Conservation (phyloP, 2,888 invertebrate genomes). For the Ligdia adustata region DNA sequence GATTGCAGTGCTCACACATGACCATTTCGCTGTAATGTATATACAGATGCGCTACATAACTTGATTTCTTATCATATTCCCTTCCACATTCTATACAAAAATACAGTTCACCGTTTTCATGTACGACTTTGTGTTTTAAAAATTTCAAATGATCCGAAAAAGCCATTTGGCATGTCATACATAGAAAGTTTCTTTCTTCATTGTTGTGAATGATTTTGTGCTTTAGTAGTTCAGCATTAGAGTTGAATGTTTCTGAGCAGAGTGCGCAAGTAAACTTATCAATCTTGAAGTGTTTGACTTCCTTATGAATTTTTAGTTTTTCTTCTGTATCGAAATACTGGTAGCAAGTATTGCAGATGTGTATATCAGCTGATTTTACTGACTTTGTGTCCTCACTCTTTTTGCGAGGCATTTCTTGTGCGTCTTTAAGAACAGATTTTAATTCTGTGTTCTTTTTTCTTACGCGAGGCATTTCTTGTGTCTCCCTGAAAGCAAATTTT, state of each 20-base stretch:
- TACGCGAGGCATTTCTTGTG: no score
- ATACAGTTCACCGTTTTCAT: conserved; percentile 14
- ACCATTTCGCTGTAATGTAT: not conserved
- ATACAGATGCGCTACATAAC: not conserved
- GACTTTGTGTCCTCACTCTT: no score
- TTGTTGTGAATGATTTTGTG: conserved; percentile 40
- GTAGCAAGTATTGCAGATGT: conserved; percentile 15
- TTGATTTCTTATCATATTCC: not conserved
- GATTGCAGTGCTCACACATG: not conserved
- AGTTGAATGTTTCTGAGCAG: conserved; percentile 37
- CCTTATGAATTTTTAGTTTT: conserved; percentile 29
- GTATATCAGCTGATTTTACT: no score
- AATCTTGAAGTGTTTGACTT: conserved; percentile 6
- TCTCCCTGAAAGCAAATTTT: no score
- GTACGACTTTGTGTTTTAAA: conserved; percentile 36
- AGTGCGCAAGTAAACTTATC: conserved; percentile 36
- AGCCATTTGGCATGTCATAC: conserved; percentile 39
- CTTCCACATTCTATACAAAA: conserved; percentile 42
- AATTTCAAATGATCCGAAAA: conserved; percentile 45
- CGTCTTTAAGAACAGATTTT: no score
- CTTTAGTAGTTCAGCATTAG: conserved; percentile 38
- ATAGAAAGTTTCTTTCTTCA: conserved; percentile 35
- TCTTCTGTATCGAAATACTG: conserved; percentile 9
- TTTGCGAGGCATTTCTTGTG: no score
- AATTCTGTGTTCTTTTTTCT: no score